Conservation (phyloP, 2,113 vertebrate species). For the Gymnobelideus leadbeateri region DNA sequence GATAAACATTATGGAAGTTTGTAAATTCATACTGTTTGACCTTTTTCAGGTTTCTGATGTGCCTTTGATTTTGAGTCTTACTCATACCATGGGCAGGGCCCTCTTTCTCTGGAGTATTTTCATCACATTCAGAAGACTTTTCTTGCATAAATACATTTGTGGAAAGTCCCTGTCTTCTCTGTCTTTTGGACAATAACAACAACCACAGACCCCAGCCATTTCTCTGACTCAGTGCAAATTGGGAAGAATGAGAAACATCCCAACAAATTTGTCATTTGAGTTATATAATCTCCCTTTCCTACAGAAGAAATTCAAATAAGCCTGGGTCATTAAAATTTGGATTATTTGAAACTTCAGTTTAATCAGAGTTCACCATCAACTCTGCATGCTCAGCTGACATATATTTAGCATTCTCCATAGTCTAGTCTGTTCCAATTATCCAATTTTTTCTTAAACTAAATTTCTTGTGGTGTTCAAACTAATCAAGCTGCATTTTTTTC, state of each 20-base stretch:
- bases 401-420: constrained; percentile 75
- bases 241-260: constrained; percentile 62
- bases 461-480: constrained; percentile 67
- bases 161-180: constrained; percentile 60
- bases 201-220: neutral
- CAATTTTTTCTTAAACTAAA: constrained; percentile 75
- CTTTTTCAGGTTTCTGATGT: constrained; percentile 74
- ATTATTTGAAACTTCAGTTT: constrained; percentile 78
- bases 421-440: constrained; percentile 74
- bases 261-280: constrained; percentile 64
- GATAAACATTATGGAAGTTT: constrained; percentile 82
- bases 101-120: constrained; percentile 71
- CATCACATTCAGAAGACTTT: constrained; percentile 77
- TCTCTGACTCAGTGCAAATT: constrained; percentile 51
- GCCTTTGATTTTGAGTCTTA: constrained; percentile 81
- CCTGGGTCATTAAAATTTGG: constrained; percentile 76
- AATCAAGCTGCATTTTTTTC: constrained; percentile 74
- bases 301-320: constrained; percentile 77
- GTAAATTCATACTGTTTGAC: constrained; percentile 81
- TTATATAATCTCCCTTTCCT: constrained; percentile 71
- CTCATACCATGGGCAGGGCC: constrained; percentile 77
- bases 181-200: constrained; percentile 32
- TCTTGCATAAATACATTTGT: constrained; percentile 68
- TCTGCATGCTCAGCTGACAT: constrained; percentile 61
- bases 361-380: constrained; percentile 77